Evolutionary conservation across 2,113 vertebrate species (phyloP).

Genomic region (Camelus bactrianus): DNA sequence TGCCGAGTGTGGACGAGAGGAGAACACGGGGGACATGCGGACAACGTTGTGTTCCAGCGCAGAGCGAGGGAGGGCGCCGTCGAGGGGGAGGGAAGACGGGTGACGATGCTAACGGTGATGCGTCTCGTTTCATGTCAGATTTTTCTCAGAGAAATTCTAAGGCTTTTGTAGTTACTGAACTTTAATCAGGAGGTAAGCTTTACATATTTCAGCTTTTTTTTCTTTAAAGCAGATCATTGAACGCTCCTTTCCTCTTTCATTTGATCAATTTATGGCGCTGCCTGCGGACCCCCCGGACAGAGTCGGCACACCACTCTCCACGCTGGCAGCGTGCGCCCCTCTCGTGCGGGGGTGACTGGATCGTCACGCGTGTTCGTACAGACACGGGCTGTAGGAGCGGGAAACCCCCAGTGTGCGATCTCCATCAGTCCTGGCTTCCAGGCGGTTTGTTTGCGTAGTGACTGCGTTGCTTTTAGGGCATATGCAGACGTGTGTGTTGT

Average conservation of each 20-base stretch:
- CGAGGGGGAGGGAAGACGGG: no score
- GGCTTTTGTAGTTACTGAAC: neutral
- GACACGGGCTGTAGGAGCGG: neutral
- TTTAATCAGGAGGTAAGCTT: neutral
- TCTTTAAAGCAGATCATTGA: neutral
- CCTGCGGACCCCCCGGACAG: neutral
- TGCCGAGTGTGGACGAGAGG: neutral
- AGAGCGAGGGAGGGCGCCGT: neutral
- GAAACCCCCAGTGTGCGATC: neutral
- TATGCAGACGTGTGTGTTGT: no score
- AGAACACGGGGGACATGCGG: neutral
- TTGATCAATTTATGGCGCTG: neutral
- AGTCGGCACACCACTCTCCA: neutral
- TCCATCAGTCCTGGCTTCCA: neutral
- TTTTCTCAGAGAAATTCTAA: neutral
- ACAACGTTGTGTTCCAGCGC: neutral
- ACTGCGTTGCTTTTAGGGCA: neutral
- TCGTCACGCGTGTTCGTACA: neutral
- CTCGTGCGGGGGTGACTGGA: neutral
- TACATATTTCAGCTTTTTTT: neutral
- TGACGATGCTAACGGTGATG: rapidly evolving
- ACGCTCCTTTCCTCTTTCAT: neutral
- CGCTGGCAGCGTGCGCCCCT: neutral
- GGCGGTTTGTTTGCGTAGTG: neutral
- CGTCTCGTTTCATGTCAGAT: neutral